phyloP scores from a whole-genome alignment of 2,888 invertebrate genomes.

The Metallyticus violacea region DNA sequence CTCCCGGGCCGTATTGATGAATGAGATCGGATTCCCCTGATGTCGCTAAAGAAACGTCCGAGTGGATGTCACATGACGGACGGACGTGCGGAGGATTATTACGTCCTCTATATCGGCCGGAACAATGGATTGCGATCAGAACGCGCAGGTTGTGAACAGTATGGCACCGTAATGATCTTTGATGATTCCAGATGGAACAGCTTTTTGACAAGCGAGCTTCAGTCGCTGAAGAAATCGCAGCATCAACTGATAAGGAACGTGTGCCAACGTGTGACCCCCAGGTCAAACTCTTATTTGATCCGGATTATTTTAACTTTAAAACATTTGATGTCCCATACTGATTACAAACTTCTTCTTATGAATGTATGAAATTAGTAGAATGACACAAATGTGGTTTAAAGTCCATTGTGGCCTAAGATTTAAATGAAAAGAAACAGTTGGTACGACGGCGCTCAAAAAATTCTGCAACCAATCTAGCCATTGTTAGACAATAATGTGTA shows the following conservation, averaged over 20 bases:
- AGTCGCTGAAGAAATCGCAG: background rate
- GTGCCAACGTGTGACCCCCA: background rate
- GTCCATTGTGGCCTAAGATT: no score
- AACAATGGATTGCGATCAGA: background rate
- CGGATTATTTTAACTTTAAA: no score
- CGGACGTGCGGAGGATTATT: background rate
- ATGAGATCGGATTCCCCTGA: conserved; percentile 7
- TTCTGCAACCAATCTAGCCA: no score
- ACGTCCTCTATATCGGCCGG: background rate
- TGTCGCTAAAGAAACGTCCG: background rate
- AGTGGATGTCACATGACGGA: conserved; percentile 5
- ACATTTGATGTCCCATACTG: no score
- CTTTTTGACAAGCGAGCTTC: background rate
- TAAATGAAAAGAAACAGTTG: no score
- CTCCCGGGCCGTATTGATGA: conserved; percentile 1
- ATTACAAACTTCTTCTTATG: no score
- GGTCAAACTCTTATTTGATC: no score
- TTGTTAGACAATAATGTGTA: no score
- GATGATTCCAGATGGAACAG: background rate
- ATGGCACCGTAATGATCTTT: background rate
- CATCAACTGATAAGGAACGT: background rate
- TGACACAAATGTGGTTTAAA: no score
- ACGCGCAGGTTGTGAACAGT: background rate
- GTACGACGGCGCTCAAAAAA: no score
- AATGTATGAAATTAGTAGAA: no score